Conservation (phyloP, 2,113 vertebrate species). For the Acrocephalus arundinaceus region DNA sequence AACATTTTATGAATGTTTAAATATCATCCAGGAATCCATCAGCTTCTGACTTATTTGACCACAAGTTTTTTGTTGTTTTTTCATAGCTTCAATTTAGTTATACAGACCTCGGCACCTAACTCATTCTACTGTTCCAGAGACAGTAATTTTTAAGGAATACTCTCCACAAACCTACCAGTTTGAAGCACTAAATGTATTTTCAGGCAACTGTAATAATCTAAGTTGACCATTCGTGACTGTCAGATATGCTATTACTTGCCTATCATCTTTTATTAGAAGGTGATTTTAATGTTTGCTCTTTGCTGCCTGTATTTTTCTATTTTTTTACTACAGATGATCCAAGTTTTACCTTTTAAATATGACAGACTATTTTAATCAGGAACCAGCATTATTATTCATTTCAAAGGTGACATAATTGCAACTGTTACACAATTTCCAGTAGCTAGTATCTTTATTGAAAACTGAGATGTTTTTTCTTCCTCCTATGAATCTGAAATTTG, state of each 20-base stretch:
- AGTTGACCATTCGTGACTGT: constrained; percentile 12
- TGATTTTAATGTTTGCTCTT: neutral
- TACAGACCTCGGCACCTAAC: neutral
- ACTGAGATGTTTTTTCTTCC: neutral
- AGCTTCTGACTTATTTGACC: neutral
- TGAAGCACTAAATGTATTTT: constrained; percentile 13
- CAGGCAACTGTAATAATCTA: neutral
- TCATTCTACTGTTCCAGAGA: constrained; percentile 29
- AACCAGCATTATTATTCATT: neutral
- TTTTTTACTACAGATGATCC: neutral
- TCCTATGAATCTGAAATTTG: neutral
- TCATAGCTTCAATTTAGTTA: neutral
- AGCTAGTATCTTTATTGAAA: neutral
- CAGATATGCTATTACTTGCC: neutral
- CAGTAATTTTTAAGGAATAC: neutral
- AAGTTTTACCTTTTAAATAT: neutral
- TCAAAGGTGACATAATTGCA: neutral
- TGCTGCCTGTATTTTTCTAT: neutral
- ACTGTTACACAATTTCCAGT: neutral
- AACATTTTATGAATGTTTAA: constrained; percentile 34
- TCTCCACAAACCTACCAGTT: neutral
- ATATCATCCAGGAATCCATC: constrained; percentile 32
- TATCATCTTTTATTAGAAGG: neutral
- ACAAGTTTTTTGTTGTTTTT: neutral
- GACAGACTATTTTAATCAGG: neutral